Evolutionary conservation across 2,888 invertebrate genomes (phyloP).

Genomic region (Monochamus alternatus): DNA sequence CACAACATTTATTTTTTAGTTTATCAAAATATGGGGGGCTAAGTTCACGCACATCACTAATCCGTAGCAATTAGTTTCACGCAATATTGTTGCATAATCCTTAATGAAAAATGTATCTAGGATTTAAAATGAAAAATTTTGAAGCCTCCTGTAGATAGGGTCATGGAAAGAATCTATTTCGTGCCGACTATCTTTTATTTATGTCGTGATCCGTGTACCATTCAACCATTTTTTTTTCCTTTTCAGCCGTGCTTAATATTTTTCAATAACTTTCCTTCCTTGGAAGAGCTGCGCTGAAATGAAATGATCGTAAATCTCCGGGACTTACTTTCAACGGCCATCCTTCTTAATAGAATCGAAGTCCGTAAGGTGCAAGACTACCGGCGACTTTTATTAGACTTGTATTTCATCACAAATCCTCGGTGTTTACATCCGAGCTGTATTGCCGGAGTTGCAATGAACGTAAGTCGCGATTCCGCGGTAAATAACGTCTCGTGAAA

Average conservation of each 20-base stretch:
- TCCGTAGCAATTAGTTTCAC: too few relatives aligned
- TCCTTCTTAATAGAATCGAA: constrained; percentile 2
- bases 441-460: not conserved
- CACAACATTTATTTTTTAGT: too few relatives aligned
- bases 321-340: constrained; percentile 5
- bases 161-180: too few relatives aligned
- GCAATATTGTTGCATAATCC: too few relatives aligned
- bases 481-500: not conserved
- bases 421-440: not conserved
- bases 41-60: too few relatives aligned
- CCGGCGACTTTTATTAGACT: constrained; percentile 1
- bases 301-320: not conserved
- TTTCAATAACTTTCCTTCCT: not conserved
- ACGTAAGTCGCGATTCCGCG: not conserved
- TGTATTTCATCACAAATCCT: not conserved
- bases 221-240: too few relatives aligned
- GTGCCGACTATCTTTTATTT: too few relatives aligned
- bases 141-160: too few relatives aligned
- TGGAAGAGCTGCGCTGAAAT: not conserved
- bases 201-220: too few relatives aligned
- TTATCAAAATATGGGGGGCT: too few relatives aligned
- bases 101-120: too few relatives aligned
- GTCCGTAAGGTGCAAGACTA: constrained; percentile 9
- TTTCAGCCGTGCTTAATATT: not conserved
- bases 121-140: too few relatives aligned